Conservation (phyloP, 2,797 vertebrate species). For the Pseudotriccus pelzelni region DNA sequence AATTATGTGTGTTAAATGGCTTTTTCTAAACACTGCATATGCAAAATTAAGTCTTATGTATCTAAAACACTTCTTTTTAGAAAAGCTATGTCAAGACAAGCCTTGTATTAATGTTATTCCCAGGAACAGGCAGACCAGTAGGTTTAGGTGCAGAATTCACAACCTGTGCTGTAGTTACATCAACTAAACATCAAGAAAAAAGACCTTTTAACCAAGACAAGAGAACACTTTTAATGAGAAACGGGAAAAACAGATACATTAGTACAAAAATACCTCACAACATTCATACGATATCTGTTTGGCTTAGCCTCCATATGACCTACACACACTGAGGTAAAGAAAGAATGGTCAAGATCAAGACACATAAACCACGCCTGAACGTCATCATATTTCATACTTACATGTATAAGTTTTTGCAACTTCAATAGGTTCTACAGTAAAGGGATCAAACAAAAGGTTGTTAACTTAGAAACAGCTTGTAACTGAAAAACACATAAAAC, state of each 20-base stretch:
- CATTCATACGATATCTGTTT: accelerated
- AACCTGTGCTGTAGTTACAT: not conserved
- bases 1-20: not conserved
- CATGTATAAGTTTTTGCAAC: not conserved
- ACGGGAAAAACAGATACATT: not conserved
- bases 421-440: not conserved
- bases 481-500: not conserved
- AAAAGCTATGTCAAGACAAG: not conserved
- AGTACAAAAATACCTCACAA: not conserved
- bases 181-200: not conserved
- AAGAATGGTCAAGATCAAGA: not conserved
- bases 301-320: not conserved
- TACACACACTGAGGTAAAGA: not conserved
- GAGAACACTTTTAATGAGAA: not conserved
- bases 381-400: not conserved
- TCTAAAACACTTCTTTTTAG: not conserved
- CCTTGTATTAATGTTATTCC: not conserved
- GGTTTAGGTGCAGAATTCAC: not conserved
- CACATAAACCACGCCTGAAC: not conserved
- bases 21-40: not conserved
- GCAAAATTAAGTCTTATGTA: not conserved
- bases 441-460: not conserved
- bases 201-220: not conserved
- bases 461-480: not conserved
- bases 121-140: not conserved